Base-by-base conservation (phyloP, 2,797 vertebrate species). In the Salmo trutta region DNA sequence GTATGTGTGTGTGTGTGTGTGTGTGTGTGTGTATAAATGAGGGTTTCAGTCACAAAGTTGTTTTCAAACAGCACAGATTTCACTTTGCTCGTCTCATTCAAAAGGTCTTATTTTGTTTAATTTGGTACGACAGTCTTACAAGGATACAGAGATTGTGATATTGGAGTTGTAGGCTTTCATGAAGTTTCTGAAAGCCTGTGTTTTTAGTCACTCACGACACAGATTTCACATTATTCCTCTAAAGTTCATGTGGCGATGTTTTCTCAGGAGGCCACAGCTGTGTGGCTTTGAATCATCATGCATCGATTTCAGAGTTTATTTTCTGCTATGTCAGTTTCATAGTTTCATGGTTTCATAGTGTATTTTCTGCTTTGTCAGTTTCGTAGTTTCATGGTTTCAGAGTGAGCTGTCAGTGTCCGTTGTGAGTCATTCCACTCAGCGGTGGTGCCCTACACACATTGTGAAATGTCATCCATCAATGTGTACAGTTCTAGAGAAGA, bases 351-450 rank as follows among this genome's bases (percentile, higher is more conserved):
- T 93, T 92, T 92, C 89, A 14, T 53, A 81, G 75, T 66, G 77
- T 29, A 15, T 31, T 67, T 67, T 67, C 65, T 90, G 90, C 86
- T 80, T 73, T 88, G 86, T 92, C 90, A 91, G 81, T 51, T 47
- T 47, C 53, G 19, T 16, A 19, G 15, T 5, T 56, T 19, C 4
- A 56, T 56, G 19, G 53, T 16, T 56, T 56, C 54, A 56, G 54
- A 67, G 65, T 65, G 16, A 91, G 79, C 52, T 89, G 81, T 87
- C 83, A 80, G 77, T 15, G 79, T 71, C 69, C 1, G 69, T 27
- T 53, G 87, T 84, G 81, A 90, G 81, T 90, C 85, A 90, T 88
- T 84, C 59, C 88, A 90, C 85, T 62, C 81, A 87, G 87, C 78
- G 86, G 87, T 73, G 72, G 6, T 19, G 1, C 31, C 19, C 5